phyloP scores from a whole-genome alignment of 2,113 vertebrate genomes.

The Malaclemys terrapin region DNA sequence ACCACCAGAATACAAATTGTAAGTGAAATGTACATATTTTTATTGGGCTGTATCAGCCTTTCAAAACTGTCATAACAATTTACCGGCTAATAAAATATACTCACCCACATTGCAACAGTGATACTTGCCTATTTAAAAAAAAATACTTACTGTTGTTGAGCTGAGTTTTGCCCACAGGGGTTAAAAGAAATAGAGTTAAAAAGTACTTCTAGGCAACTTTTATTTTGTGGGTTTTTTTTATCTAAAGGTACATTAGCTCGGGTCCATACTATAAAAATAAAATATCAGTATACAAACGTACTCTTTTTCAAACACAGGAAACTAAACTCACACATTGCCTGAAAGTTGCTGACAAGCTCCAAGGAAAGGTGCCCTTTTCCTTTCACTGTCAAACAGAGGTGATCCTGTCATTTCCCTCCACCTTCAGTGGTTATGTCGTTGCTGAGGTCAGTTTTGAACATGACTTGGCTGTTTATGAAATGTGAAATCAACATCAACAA shows the following conservation, averaged over 20 bases:
- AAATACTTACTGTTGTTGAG: conserved; percentile 49
- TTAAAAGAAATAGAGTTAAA: conserved; percentile 47
- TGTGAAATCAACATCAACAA: conserved; percentile 64
- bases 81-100: conserved; percentile 11
- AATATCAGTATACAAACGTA: background rate
- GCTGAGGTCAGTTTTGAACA: conserved; percentile 67
- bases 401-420: conserved; percentile 4
- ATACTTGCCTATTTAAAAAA: conserved; percentile 63
- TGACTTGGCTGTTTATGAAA: conserved; percentile 71
- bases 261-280: background rate
- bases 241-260: conserved; percentile 38
- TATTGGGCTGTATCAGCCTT: conserved; percentile 12
- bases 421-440: conserved; percentile 62
- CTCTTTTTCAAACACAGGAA: background rate
- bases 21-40: background rate
- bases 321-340: conserved; percentile 46
- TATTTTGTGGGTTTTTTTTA: conserved; percentile 11
- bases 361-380: conserved; percentile 68
- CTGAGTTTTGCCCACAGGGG: conserved; percentile 46
- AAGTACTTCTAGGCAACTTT: conserved; percentile 46
- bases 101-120: conserved; percentile 37
- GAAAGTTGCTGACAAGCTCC: conserved; percentile 60
- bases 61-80: conserved; percentile 42
- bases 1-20: background rate
- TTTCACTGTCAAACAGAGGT: background rate